Evolutionary conservation across 2,888 invertebrate genomes (phyloP).

Genomic region (Gastracanthus pulcherrimus): DNA sequence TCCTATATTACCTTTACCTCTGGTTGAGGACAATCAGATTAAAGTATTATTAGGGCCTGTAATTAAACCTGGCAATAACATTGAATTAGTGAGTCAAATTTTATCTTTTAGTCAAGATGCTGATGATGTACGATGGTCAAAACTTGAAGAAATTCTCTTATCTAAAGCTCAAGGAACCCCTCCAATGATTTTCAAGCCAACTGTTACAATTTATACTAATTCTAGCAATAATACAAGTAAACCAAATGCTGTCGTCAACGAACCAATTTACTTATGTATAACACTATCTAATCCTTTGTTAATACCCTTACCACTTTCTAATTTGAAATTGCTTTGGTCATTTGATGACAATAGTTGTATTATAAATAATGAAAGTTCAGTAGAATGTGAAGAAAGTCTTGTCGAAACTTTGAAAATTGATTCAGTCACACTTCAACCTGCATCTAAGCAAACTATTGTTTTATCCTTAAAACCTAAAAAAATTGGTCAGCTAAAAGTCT

Average conservation of each 20-base stretch:
- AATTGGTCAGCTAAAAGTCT: constrained; percentile 86
- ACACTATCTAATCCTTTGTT: constrained; percentile 88
- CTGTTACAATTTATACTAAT: constrained; percentile 85
- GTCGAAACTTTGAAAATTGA: constrained; percentile 82
- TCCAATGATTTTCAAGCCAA: constrained; percentile 89
- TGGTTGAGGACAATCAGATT: constrained; percentile 84
- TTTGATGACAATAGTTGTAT: constrained; percentile 79
- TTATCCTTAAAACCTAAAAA: constrained; percentile 86
- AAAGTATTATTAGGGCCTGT: constrained; percentile 85
- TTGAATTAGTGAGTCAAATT: constrained; percentile 69
- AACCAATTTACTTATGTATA: constrained; percentile 89
- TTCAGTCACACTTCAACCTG: constrained; percentile 80
- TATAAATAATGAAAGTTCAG: constrained; percentile 75
- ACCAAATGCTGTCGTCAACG: constrained; percentile 88
- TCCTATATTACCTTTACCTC: constrained; percentile 86
- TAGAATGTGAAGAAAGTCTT: constrained; percentile 70
- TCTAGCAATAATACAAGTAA: constrained; percentile 82
- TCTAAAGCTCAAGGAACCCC: constrained; percentile 84
- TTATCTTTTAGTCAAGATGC: constrained; percentile 73
- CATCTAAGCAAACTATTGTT: constrained; percentile 82
- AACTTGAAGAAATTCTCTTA: constrained; percentile 88
- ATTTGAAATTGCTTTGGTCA: constrained; percentile 87
- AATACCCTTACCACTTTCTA: constrained; percentile 84
- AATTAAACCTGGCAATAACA: constrained; percentile 79
- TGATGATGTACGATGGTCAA: constrained; percentile 82